Evolutionary conservation across 1,140 invertebrate genomes (phyloP).

Genomic region (Leptinotarsa texana): DNA sequence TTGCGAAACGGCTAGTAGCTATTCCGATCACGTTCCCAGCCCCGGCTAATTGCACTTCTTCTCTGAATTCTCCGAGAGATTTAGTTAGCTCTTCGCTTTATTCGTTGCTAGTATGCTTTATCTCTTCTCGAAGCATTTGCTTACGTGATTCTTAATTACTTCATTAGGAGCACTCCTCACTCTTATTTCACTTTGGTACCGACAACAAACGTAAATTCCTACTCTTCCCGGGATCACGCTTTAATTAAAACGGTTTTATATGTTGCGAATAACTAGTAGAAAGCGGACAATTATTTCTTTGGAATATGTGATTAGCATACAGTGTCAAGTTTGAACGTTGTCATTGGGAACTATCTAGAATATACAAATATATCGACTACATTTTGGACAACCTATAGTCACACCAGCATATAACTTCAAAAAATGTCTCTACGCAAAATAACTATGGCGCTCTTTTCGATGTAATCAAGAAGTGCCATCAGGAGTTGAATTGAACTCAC

Average conservation of each 20-base stretch:
- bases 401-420: too few relatives aligned
- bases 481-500: too few relatives aligned
- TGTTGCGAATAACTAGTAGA: constrained; percentile 30
- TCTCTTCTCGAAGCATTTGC: constrained; percentile 45
- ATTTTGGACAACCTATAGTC: background rate
- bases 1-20: constrained; percentile 19
- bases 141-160: constrained; percentile 50
- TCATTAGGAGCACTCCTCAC: constrained; percentile 37
- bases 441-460: too few relatives aligned
- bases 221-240: constrained; percentile 23
- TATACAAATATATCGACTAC: background rate
- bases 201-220: constrained; percentile 32
- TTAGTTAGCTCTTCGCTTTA: constrained; percentile 45
- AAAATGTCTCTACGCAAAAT: too few relatives aligned
- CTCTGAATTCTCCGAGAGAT: constrained; percentile 43
- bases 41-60: constrained; percentile 48
- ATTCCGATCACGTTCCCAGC: constrained; percentile 46
- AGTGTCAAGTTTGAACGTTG: too few relatives aligned
- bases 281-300: too few relatives aligned
- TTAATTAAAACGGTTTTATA: constrained; percentile 42
- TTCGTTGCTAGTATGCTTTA: constrained; percentile 43
- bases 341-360: too few relatives aligned
- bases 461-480: too few relatives aligned
- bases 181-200: constrained; percentile 35
- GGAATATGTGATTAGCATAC: too few relatives aligned